These are phyloP conservation scores for Hermatobates lingyangjiaoensis DNA, from an alignment of 1,140 invertebrate species.

Conservation along the genomic window DNA sequence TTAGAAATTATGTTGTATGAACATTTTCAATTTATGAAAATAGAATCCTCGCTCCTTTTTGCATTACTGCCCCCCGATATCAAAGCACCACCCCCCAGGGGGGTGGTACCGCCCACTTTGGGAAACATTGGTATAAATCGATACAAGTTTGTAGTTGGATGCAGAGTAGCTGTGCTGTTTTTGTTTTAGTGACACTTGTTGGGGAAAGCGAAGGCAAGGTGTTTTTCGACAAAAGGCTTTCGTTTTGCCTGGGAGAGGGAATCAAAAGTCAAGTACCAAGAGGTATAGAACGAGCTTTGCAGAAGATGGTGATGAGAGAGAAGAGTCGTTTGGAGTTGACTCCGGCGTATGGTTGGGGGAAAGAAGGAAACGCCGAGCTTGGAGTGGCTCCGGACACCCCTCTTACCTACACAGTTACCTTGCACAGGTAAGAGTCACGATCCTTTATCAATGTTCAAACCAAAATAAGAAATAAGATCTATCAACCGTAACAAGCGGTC, in stretches of 20 bases:
- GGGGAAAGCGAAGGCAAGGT: conserved; percentile 44
- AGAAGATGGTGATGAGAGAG: conserved; percentile 67
- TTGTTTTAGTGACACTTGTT: conserved; percentile 48
- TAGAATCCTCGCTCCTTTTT: no score
- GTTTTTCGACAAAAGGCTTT: conserved; percentile 57
- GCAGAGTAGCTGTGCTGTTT: no score
- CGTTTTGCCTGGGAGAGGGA: conserved; percentile 76
- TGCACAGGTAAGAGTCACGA: conserved; percentile 43
- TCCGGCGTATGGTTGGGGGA: conserved; percentile 65
- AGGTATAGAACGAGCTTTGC: conserved; percentile 69
- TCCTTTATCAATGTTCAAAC: not conserved
- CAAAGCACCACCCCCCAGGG: no score
- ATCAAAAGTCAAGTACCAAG: conserved; percentile 48
- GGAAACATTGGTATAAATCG: no score
- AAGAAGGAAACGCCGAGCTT: conserved; percentile 43
- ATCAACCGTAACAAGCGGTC: no score
- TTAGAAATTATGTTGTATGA: no score
- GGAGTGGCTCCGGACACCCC: conserved; percentile 60
- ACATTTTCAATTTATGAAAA: no score
- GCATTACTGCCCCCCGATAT: no score
- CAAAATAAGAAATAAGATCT: no score
- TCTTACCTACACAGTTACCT: conserved; percentile 61
- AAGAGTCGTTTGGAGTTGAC: conserved; percentile 54
- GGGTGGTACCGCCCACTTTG: no score
- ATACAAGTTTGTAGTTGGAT: no score